Base-by-base conservation (phyloP, 2,888 invertebrate species). In the Scaptomyza caliginosa region DNA sequence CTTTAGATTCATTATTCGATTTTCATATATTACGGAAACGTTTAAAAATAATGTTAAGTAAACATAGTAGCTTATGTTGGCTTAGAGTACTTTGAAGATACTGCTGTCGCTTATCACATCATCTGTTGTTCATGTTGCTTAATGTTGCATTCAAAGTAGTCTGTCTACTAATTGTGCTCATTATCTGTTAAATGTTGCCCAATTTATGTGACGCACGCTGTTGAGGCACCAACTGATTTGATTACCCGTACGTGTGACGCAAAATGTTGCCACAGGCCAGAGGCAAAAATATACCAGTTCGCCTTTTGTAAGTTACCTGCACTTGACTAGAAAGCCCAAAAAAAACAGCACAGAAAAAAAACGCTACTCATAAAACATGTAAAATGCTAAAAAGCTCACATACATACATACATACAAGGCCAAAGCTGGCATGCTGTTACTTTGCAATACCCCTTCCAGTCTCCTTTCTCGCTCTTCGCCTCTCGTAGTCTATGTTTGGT, bases 161-260 rank as follows among this genome's bases (percentile, higher is more conserved):
- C 64, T 67, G 40, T 55, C 67, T 49, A 83, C 82, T 84, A 86
- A 86, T 86, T 81, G 86, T 66, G 75, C 81, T 77, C 85, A 81
- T 81, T 81, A 81, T 81, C 81, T 86, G 78, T 50, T 86, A 86
- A 81, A 86, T 81, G 87, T 74, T 77, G 78, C 57, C 78, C 77
- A 84, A 81, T 86, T 81, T 81, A 81, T 86, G 85, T 81, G 62
- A 74, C 57, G 78, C 81, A 81, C 82, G 75, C 82, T 71, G 74
- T 60, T 74, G 67, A 58, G 70, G 43, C 78, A 65, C 46, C 65
- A 83, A 77, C 85, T 81, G 81, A 81, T 81, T 81, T 81, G 86
- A 81, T 81, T 81, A 81, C 59, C 65, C 65, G 85, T 77, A 81
- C 78, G 82, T 86, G 32, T 46, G 46, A 21, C 4, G 21, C 46